These are phyloP conservation scores for Lophius americanus DNA, from an alignment of 2,797 vertebrate genomes.

Conservation along the genomic window DNA sequence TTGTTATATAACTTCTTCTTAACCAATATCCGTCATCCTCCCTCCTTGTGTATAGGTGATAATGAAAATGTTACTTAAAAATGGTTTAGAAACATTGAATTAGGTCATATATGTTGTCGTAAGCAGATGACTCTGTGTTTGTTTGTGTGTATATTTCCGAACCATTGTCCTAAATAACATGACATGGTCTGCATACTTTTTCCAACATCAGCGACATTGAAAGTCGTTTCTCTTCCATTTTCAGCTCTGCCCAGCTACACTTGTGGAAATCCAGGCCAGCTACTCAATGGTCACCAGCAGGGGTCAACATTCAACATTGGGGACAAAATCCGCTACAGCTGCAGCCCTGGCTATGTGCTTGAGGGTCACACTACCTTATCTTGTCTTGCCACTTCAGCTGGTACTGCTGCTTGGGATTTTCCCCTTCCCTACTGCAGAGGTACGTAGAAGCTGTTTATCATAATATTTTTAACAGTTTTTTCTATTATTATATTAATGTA, in stretches of 20 bases:
- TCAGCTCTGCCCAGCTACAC: slow-evolving; percentile 96
- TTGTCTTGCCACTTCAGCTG: slow-evolving; percentile 88
- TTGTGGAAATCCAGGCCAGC: slow-evolving; percentile 93
- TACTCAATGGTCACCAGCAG: slow-evolving; percentile 93
- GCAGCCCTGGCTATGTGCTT: slow-evolving; percentile 91
- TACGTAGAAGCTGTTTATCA: slow-evolving; percentile 50
- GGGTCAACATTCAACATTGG: slow-evolving; percentile 94
- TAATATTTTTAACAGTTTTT: no score
- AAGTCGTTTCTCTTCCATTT: slow-evolving; percentile 3
- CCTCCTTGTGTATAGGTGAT: no score
- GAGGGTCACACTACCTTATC: slow-evolving; percentile 95
- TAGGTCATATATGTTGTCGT: slow-evolving; percentile 10
- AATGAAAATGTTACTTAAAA: no score
- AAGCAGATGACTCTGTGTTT: slow-evolving; percentile 5
- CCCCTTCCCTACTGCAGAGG: slow-evolving; percentile 97
- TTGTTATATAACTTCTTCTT: no score
- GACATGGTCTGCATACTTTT: slow-evolving; percentile 3
- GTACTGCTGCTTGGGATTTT: slow-evolving; percentile 95
- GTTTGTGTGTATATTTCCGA: not conserved
- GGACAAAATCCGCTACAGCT: slow-evolving; percentile 97
- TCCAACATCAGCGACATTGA: slow-evolving; percentile 23
- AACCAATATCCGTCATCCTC: no score
- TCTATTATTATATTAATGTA: no score
- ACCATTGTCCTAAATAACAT: slow-evolving; percentile 5
- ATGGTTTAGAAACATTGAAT: not conserved